Evolutionary conservation across 2,797 vertebrate species (phyloP).

Genomic region (Neopelma chrysocephalum): DNA sequence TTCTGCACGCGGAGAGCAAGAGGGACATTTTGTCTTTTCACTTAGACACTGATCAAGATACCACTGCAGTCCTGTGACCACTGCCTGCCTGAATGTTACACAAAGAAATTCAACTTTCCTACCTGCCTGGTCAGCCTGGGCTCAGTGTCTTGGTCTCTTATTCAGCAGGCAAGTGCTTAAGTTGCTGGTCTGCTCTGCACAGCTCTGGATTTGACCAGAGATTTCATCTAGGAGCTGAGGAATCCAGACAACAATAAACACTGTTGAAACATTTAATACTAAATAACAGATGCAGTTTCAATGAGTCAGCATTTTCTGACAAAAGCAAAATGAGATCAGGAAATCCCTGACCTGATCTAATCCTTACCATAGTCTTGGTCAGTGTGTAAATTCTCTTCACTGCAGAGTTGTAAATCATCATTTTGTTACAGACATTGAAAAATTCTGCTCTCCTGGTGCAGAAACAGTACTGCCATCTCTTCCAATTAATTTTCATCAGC

Average conservation of each 20-base stretch:
- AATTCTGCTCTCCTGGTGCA: neutral
- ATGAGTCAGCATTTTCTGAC: neutral
- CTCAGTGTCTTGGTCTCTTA: neutral
- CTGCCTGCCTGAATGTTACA: neutral
- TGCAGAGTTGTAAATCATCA: conserved; percentile 2
- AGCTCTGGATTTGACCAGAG: neutral
- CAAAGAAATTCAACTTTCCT: neutral
- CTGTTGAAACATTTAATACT: neutral
- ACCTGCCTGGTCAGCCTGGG: neutral
- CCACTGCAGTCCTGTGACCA: neutral
- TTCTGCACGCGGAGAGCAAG: neutral
- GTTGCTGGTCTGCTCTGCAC: neutral
- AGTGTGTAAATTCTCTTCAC: neutral
- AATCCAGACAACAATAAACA: neutral
- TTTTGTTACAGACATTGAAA: neutral
- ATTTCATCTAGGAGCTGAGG: neutral
- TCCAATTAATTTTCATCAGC: neutral
- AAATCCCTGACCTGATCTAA: conserved; percentile 39
- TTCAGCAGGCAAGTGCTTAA: neutral
- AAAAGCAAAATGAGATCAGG: neutral
- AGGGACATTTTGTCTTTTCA: neutral
- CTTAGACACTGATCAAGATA: neutral
- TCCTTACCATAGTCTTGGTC: neutral
- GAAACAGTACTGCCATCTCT: neutral
- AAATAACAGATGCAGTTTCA: neutral